Evolutionary conservation across 2,797 vertebrate genomes (phyloP).

Genomic region (Phoxinus dragarum): DNA sequence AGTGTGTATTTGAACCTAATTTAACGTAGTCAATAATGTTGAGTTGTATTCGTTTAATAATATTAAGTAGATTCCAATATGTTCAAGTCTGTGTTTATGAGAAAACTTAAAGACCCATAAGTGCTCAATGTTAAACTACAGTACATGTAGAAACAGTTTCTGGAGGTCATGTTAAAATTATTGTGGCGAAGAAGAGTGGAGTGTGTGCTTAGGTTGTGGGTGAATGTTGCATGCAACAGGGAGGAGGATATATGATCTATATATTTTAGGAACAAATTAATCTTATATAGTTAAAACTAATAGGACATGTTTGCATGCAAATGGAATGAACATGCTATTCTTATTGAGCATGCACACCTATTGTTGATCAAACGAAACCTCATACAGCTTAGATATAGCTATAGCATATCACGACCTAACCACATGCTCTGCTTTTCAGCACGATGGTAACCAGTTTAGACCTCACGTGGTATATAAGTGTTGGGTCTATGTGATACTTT

Average conservation of each 20-base stretch:
- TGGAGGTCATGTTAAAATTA: not conserved
- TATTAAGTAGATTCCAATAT: not conserved
- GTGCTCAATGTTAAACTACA: not conserved
- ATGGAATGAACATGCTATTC: not conserved
- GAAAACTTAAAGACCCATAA: not conserved
- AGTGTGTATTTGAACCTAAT: not conserved
- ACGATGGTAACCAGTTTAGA: not conserved
- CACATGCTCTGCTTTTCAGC: not conserved
- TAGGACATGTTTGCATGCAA: not conserved
- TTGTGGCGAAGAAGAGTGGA: not conserved
- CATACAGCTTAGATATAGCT: not conserved
- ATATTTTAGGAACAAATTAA: not conserved
- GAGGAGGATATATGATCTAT: not conserved
- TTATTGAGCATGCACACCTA: too few species aligned
- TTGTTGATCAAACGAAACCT: not conserved
- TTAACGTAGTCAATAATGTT: not conserved
- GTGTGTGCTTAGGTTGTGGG: not conserved
- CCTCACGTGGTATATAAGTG: too few species aligned
- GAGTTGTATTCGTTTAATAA: not conserved
- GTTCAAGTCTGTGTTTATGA: not conserved
- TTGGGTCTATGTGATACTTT: not conserved
- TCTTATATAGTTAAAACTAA: not conserved
- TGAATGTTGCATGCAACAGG: constrained; percentile 14
- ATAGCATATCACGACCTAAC: not conserved
- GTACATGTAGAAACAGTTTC: not conserved